A percentile compares a stretch with the other conserved stretches of the same genome.
Conservation (phyloP, 2,113 vertebrate genomes). For the Oncorhynchus mykiss region DNA sequence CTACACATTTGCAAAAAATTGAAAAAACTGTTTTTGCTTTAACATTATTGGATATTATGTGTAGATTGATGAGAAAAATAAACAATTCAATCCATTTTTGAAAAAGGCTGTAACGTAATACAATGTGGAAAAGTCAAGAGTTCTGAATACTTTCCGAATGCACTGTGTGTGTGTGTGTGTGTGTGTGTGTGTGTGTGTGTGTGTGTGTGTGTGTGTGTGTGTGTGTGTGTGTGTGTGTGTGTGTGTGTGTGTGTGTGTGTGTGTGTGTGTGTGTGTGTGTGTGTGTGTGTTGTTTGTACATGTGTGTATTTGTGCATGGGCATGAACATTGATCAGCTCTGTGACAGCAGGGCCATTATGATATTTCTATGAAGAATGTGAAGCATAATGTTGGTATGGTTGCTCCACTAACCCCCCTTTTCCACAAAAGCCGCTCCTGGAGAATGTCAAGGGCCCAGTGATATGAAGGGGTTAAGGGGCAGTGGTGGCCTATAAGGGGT, state of each 20-base stretch:
- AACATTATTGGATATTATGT: too few relatives aligned
- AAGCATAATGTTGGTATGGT: neutral
- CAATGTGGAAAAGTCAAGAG: too few relatives aligned
- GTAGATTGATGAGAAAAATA: too few relatives aligned
- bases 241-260: slow-evolving; percentile 14
- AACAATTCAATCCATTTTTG: too few relatives aligned
- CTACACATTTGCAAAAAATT: too few relatives aligned
- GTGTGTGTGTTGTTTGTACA: neutral
- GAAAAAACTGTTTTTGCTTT: too few relatives aligned
- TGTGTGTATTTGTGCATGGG: slow-evolving; percentile 6
- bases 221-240: slow-evolving; percentile 5
- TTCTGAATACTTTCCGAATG: too few relatives aligned
- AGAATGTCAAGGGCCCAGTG: neutral
- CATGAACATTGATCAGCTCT: neutral
- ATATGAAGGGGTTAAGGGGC: neutral
- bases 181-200: slow-evolving; percentile 1
- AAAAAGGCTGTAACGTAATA: too few relatives aligned
- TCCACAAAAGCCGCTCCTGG: neutral
- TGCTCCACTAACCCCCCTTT: neutral
- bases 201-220: neutral
- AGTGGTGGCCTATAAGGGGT: neutral
- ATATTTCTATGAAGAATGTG: slow-evolving; percentile 34
- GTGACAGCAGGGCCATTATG: slow-evolving; percentile 20
- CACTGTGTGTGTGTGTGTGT: too few relatives aligned
- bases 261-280: slow-evolving; percentile 2